Evolutionary conservation across 2,888 invertebrate genomes (phyloP), one percentile per base, ranked within the genome.

Genomic region (Xestobium rufovillosum): DNA sequence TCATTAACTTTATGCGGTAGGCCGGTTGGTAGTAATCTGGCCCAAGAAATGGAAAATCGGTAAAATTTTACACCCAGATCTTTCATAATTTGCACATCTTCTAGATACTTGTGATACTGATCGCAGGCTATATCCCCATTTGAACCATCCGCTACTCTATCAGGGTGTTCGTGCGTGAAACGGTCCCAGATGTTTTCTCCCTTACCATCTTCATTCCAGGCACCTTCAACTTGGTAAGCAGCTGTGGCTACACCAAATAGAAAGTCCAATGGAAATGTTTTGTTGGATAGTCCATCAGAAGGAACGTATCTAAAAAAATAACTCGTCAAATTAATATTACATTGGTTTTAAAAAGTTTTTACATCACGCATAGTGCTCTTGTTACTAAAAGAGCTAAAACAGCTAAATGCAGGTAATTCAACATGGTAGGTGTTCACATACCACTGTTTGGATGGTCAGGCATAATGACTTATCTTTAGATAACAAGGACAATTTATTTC

Each of bases 111-210:
- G 59, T 80, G 73, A 57, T 80, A 83, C 16, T 79, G 78, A 55
- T 81, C 78, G 37, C 75, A 75, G 0, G 81, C 74, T 0, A 76
- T 61, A 51, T 81, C 78, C 0, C 72, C 80, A 27, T 70, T 77
- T 10, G 62, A 58, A 25, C 66, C 64, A 51, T 78, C 73, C 31
- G 59, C 61, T 1, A 80, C 67, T 1, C 66, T 51, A 1, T 73
- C 68, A 0, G 72, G 69, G 27, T 67, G 50, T 2, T 28, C 32
- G 45, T 77, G 77, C 1, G 74, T 72, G 49, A 76, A 75, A 3
- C 66, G 67, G 58, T 83, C 83, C 83, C 81, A 82, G n/a, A 78
- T 74, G 49, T 70, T 76, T 48, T 72, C 72, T 2, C 74, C 71
- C 63, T 77, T 78, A 6, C 72, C 78, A 23, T 49, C 47, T 15